Base-by-base conservation (phyloP, 2,113 vertebrate genomes). In the Euleptes europaea region DNA sequence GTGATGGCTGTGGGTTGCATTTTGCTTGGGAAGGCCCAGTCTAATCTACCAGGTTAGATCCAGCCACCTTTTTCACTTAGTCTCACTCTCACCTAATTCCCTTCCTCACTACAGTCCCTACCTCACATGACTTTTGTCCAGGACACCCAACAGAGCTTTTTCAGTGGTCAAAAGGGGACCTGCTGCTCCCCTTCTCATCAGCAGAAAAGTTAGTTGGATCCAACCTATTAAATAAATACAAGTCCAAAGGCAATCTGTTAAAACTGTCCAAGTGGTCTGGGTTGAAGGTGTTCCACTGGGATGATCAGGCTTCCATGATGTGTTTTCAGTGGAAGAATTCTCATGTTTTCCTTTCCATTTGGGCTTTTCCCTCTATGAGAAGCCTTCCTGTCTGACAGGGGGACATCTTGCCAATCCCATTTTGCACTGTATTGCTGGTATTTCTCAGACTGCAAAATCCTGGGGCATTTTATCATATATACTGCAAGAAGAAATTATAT, bases 361-460 rank as follows among this genome's bases (percentile, higher is more conserved):
- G 10, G n/a, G 13, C 35, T 44, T 69, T 81, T 69, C 66, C 11
- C 5, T 51, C 79, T 80, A 35, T 3, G 9, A 33, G 6, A 35
- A 3, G n/a, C n/a, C 40, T 19, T 38, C 67, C 33, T 35, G 19
- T 6, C 33, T 72, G 38, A 17, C 40, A 42, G 33, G 40, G 17
- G 1, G 70, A 8, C 85, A 91, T 9, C 0, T 86, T 90, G 92
- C 88, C 93, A 86, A 78, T 94, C 92, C 94, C 7, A 49, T 90
- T 94, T 86, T 21, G 15, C 44, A 21, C 91, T 40, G 85, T 75
- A 74, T 87, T 4, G 5, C 86, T 72, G 78, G 84, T 1, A 1
- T 90, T 95, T 94, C 95, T 96, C 94, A 95, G 95, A 95, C 95
- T 95, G 95, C 94, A 83, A 93, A 90, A 94, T 95, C 95, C 95